Evolutionary conservation across 2,113 vertebrate species (phyloP).

Genomic region (Aix galericulata): DNA sequence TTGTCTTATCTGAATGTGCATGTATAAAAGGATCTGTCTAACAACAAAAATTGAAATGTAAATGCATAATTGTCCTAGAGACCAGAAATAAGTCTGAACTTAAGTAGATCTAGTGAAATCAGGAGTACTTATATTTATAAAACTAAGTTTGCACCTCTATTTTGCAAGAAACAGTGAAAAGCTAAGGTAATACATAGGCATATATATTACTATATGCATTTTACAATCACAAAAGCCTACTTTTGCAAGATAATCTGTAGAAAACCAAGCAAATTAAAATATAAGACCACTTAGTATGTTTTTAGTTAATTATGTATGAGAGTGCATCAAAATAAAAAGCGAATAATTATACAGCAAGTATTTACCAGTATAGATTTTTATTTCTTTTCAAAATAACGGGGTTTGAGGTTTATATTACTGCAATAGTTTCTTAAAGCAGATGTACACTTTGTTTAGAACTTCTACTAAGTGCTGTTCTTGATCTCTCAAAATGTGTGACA

Average conservation of each 20-base stretch:
- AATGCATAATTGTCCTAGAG: background rate
- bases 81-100: background rate
- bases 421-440: constrained; percentile 66
- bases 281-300: background rate
- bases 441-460: constrained; percentile 59
- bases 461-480: constrained; percentile 49
- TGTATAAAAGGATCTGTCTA: background rate
- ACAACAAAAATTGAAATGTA: background rate
- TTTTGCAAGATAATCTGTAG: background rate
- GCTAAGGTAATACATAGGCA: background rate
- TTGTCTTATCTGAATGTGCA: background rate
- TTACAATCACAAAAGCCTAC: background rate
- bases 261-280: background rate
- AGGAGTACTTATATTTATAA: background rate
- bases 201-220: background rate
- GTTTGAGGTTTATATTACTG: constrained; percentile 68
- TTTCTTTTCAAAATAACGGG: constrained; percentile 77
- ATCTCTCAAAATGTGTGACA: constrained; percentile 66
- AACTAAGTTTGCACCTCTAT: background rate
- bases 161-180: background rate
- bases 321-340: constrained; percentile 8
- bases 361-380: constrained; percentile 77
- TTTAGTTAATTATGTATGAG: background rate
- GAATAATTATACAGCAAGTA: constrained; percentile 34
- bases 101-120: background rate